phyloP scores from a whole-genome alignment of 2,797 vertebrate species.

The Trachops cirrhosus region DNA sequence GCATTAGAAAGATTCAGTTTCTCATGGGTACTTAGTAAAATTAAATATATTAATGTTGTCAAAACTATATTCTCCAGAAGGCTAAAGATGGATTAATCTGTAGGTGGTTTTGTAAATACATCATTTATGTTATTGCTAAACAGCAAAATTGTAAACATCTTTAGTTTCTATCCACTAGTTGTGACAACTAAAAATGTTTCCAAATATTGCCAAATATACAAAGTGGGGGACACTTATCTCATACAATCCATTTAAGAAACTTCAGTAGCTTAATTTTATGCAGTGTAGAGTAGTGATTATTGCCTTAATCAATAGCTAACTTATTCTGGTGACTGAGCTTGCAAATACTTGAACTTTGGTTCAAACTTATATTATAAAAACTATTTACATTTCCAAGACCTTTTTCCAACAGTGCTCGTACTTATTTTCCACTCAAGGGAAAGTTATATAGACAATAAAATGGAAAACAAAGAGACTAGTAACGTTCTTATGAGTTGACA shows the following conservation, averaged over 20 bases:
- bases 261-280: conserved; percentile 22
- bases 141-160: background rate
- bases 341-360: conserved; percentile 25
- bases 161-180: background rate
- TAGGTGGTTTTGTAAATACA: conserved; percentile 1
- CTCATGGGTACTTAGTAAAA: conserved; percentile 15
- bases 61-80: background rate
- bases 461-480: background rate
- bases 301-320: background rate
- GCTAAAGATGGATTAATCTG: background rate
- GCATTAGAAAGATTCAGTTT: conserved; percentile 58
- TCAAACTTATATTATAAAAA: conserved; percentile 14
- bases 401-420: background rate
- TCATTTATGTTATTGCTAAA: conserved; percentile 34
- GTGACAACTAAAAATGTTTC: background rate
- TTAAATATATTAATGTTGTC: conserved; percentile 24
- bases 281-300: background rate
- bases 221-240: conserved; percentile 51
- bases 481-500: background rate
- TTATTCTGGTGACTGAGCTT: conserved; percentile 8
- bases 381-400: background rate
- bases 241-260: conserved; percentile 13
- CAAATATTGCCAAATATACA: background rate
- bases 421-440: background rate
- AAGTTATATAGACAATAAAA: background rate